phyloP scores from a whole-genome alignment of 2,888 invertebrate genomes.

The Heliconius aoede region DNA sequence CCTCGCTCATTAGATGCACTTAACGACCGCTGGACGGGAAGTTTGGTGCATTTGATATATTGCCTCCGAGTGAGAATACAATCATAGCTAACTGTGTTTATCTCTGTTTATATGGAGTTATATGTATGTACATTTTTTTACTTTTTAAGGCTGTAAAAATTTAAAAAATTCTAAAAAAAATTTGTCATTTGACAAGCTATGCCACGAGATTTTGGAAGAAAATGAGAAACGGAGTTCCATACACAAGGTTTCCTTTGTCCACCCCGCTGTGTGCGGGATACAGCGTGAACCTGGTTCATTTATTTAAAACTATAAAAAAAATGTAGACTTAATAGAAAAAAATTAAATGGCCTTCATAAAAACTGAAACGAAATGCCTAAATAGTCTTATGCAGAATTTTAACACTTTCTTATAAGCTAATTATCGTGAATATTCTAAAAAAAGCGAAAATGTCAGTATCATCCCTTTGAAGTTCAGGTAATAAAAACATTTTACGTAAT shows the following conservation, averaged over 20 bases:
- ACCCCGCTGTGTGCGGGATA: too few species aligned
- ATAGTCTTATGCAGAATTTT: not conserved
- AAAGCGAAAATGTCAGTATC: not conserved
- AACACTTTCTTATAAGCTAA: not conserved
- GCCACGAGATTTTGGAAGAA: too few species aligned
- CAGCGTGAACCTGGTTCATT: too few species aligned
- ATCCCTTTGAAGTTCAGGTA: conserved; percentile 22
- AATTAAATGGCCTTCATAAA: not conserved
- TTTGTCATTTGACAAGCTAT: too few species aligned
- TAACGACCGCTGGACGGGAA: conserved; percentile 24
- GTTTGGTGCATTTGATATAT: conserved; percentile 30
- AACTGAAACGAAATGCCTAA: not conserved
- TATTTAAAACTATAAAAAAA: too few species aligned
- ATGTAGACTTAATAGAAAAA: too few species aligned
- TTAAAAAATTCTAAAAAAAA: too few species aligned
- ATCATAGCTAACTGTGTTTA: conserved; percentile 1
- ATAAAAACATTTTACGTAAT: conserved; percentile 22
- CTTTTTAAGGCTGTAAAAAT: too few species aligned
- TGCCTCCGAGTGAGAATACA: conserved; percentile 11
- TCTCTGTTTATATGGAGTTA: not conserved
- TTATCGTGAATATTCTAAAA: not conserved
- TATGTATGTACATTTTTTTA: not conserved
- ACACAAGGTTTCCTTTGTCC: too few species aligned
- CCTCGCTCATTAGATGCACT: conserved; percentile 30
- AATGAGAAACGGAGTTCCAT: too few species aligned